These are phyloP conservation scores for Patella caerulea DNA, from an alignment of 2,888 invertebrate species.

Conservation along the genomic window DNA sequence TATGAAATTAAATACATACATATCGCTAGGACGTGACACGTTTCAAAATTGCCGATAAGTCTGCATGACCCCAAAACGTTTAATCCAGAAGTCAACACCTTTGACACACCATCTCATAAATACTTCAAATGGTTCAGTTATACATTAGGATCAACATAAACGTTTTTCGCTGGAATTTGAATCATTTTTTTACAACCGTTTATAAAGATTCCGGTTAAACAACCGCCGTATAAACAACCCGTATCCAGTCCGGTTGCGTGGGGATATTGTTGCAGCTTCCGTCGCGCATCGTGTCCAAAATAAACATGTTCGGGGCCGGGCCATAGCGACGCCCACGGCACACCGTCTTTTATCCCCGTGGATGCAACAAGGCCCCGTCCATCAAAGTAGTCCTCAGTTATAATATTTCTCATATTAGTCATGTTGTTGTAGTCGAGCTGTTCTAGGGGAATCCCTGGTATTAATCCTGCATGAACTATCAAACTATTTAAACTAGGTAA, in stretches of 20 bases:
- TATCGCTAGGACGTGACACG: no score
- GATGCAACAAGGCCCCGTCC: conserved; percentile 38
- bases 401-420: conserved; percentile 67
- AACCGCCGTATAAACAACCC: conserved; percentile 69
- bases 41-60: no score
- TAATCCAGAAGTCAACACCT: no score
- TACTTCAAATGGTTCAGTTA: background rate
- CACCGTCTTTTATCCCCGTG: conserved; percentile 50
- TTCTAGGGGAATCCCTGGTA: conserved; percentile 60
- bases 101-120: no score
- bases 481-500: conserved; percentile 62
- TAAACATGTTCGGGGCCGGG: conserved; percentile 70
- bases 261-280: conserved; percentile 57
- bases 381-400: conserved; percentile 33
- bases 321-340: conserved; percentile 68
- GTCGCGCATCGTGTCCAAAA: conserved; percentile 71
- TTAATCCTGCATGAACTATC: conserved; percentile 69
- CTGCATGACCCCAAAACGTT: no score
- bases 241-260: conserved; percentile 71
- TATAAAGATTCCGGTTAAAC: conserved; percentile 47
- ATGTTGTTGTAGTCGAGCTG: conserved; percentile 57
- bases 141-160: background rate
- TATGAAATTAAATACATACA: no score
- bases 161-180: background rate
- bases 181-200: conserved; percentile 19